Evolutionary conservation across 2,113 vertebrate species (phyloP).

Genomic region (Trachemys scripta): DNA sequence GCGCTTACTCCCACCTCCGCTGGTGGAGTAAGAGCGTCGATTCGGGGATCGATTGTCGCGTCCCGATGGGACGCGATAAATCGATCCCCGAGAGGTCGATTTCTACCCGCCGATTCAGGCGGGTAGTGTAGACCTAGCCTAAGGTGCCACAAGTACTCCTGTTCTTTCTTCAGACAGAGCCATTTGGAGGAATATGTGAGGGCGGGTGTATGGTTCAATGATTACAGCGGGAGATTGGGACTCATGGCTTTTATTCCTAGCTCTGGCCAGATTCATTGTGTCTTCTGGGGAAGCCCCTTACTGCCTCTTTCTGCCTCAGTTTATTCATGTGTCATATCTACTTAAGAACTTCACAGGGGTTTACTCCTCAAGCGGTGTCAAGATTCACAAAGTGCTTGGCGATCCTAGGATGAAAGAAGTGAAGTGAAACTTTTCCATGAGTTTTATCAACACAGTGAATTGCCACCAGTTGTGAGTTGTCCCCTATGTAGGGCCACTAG

Average conservation of each 20-base stretch:
- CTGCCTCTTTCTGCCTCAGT: neutral
- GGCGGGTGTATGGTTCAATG: too few species aligned
- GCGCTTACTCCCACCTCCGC: too few species aligned
- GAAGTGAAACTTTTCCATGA: neutral
- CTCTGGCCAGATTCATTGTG: neutral
- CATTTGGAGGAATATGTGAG: neutral
- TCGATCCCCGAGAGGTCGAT: too few species aligned
- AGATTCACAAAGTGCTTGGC: neutral
- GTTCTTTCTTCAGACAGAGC: neutral
- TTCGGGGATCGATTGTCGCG: too few species aligned
- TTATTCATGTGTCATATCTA: neutral
- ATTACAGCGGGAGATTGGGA: neutral
- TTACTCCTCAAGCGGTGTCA: neutral
- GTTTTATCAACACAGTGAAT: neutral
- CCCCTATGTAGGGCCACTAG: neutral
- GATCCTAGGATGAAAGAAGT: neutral
- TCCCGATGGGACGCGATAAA: too few species aligned
- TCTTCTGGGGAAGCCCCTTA: neutral
- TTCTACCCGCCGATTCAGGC: too few species aligned
- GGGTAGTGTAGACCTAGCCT: too few species aligned
- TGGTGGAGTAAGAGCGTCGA: too few species aligned
- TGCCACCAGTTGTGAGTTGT: neutral
- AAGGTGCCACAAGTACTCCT: too few species aligned
- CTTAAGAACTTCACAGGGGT: neutral
- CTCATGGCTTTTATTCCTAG: neutral